Percentiles rank a stretch among this genome's conserved stretches.
Evolutionary conservation across 2,113 vertebrate genomes (phyloP).

Genomic region (Taurulus bubalis): DNA sequence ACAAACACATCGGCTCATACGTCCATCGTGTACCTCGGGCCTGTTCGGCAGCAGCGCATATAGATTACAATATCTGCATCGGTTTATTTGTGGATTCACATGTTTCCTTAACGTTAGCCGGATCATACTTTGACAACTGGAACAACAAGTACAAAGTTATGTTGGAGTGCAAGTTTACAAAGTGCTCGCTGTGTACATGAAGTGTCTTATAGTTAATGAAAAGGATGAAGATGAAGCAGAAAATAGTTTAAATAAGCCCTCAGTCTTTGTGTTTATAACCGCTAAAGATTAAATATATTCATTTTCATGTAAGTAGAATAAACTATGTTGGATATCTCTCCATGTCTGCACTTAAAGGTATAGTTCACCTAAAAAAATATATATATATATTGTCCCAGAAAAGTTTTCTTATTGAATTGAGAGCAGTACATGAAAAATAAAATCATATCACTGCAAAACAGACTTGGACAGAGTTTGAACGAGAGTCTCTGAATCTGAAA

Average conservation of each 20-base stretch:
- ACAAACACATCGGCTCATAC: not conserved
- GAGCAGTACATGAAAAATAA: not conserved
- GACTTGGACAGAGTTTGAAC: not conserved
- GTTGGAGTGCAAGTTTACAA: not conserved
- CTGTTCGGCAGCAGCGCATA: conserved; percentile 3
- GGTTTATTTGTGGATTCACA: not conserved
- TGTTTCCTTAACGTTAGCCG: not conserved
- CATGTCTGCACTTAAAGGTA: not conserved
- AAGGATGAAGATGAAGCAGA: not conserved
- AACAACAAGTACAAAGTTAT: no score
- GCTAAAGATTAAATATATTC: not conserved
- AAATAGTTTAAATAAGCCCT: not conserved
- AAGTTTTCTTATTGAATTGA: no score
- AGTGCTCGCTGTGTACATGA: not conserved
- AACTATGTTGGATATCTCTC: not conserved
- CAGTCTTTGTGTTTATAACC: not conserved
- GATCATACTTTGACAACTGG: not conserved
- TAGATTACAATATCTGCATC: not conserved
- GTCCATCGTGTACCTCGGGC: not conserved
- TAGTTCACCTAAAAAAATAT: not conserved
- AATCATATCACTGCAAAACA: not conserved
- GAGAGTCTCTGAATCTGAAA: not conserved
- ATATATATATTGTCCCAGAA: no score
- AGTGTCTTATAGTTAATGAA: no score
- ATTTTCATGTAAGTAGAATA: not conserved